These are phyloP conservation scores for Laticauda laticaudata DNA, from an alignment of 2,113 vertebrate species.

Conservation along the genomic window DNA sequence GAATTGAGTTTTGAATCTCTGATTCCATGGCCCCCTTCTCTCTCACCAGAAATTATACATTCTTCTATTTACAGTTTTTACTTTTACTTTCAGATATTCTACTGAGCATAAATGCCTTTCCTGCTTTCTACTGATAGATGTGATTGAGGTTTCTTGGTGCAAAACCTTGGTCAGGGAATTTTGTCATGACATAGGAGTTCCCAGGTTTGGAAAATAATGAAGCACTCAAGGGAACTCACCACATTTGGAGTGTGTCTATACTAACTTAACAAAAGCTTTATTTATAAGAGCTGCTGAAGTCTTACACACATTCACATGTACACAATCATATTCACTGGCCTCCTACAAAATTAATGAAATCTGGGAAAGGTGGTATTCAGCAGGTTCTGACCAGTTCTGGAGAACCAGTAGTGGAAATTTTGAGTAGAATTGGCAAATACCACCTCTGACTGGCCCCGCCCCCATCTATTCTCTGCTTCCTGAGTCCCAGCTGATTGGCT, in stretches of 20 bases:
- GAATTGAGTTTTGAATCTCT: not conserved
- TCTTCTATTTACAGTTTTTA: not conserved
- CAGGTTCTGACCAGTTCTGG: no score
- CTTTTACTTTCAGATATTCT: not conserved
- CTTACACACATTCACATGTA: not conserved
- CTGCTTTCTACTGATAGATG: not conserved
- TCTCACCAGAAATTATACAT: not conserved
- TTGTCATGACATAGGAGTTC: not conserved
- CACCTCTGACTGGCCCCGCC: no score
- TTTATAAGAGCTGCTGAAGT: not conserved
- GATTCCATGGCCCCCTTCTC: not conserved
- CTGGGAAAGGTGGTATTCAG: not conserved
- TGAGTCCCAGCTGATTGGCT: no score
- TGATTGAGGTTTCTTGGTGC: not conserved
- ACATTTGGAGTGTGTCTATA: not conserved
- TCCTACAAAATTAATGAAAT: not conserved
- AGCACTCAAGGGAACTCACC: not conserved
- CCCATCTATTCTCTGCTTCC: no score
- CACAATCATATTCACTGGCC: not conserved
- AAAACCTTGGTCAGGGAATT: not conserved
- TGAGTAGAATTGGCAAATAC: no score
- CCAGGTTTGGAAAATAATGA: not conserved
- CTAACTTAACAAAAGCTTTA: not conserved
- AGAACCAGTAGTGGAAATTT: no score
- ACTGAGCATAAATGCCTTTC: not conserved